phyloP scores from a whole-genome alignment of 2,888 invertebrate species.

The Apamea epomidion region DNA sequence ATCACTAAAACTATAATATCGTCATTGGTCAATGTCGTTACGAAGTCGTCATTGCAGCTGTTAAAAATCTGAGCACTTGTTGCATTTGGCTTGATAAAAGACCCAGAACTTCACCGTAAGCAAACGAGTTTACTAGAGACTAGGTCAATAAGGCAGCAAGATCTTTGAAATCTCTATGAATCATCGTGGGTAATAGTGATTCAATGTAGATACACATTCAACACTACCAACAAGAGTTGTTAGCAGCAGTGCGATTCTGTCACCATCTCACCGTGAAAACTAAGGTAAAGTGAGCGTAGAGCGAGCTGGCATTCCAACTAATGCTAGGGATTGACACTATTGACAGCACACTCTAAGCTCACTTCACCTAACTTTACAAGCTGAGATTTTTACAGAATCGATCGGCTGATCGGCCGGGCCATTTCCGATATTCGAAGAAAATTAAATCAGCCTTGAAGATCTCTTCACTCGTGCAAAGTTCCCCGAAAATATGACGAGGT shows the following conservation, averaged over 20 bases:
- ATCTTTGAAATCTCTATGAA: neutral
- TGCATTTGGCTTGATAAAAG: too few species aligned
- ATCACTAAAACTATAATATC: too few species aligned
- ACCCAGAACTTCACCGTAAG: neutral
- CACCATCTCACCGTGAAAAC: too few species aligned
- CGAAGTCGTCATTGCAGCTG: too few species aligned
- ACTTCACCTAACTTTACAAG: too few species aligned
- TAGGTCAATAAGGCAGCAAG: neutral
- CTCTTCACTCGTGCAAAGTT: constrained; percentile 18
- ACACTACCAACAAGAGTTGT: constrained; percentile 7
- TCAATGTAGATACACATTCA: neutral
- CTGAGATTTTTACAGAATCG: too few species aligned
- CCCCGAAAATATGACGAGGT: constrained; percentile 17
- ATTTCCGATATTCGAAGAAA: constrained; percentile 13
- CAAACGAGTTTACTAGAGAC: neutral
- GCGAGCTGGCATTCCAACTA: too few species aligned
- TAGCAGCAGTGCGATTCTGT: neutral
- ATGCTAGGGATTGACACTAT: too few species aligned
- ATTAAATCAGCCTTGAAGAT: constrained; percentile 32
- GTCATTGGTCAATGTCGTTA: too few species aligned
- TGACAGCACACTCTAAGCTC: too few species aligned
- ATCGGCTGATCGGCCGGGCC: neutral
- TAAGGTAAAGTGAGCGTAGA: too few species aligned
- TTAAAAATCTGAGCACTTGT: too few species aligned
- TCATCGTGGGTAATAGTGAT: constrained; percentile 13